A percentile compares a stretch with the other conserved stretches of the same genome.
phyloP scores from a whole-genome alignment of 2,797 vertebrate genomes.

The Sebastes matsubarae region DNA sequence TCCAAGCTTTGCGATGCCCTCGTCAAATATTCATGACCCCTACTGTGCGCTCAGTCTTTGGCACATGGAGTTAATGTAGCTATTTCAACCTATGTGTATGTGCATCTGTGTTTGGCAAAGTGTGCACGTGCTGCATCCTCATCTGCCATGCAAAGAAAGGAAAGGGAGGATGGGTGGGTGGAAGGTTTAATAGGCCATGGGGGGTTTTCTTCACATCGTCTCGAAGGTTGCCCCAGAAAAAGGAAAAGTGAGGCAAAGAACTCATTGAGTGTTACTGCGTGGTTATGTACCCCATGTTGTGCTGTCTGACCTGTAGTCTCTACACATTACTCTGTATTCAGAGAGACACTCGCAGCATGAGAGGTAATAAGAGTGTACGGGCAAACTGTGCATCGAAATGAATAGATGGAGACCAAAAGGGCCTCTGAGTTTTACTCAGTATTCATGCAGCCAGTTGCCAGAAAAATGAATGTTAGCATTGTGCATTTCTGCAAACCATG shows the following conservation, averaged over 20 bases:
- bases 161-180: background rate
- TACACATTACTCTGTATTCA: conserved; percentile 14
- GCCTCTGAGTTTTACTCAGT: background rate
- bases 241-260: background rate
- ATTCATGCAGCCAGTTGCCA: background rate
- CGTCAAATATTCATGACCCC: conserved; percentile 77
- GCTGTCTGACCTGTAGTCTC: conserved; percentile 15
- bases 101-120: background rate
- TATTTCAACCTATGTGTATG: background rate
- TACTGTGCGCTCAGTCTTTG: conserved; percentile 33
- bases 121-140: background rate
- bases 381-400: background rate
- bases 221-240: background rate
- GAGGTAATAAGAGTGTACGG: conserved; percentile 15
- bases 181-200: background rate
- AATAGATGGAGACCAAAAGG: background rate
- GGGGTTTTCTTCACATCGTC: background rate
- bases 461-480: background rate
- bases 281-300: background rate
- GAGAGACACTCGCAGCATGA: conserved; percentile 2
- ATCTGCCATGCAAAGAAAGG: background rate
- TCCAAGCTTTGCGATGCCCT: conserved; percentile 57
- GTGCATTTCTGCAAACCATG: background rate
- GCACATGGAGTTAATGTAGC: conserved; percentile 35
- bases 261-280: background rate